Evolutionary conservation across 2,113 vertebrate species (phyloP).

Genomic region (Colossoma macropomum): DNA sequence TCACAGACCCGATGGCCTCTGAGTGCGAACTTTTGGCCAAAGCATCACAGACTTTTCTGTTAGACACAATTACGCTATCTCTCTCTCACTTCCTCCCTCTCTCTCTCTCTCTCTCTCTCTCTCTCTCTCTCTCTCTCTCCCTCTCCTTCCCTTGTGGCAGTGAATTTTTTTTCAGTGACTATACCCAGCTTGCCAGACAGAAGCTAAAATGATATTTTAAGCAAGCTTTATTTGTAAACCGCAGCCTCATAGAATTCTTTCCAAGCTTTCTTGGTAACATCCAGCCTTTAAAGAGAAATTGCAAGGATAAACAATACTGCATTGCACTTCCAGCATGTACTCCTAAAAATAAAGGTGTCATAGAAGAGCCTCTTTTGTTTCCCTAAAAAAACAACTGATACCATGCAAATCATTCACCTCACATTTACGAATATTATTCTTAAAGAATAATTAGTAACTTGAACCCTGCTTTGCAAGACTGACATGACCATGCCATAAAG

Average conservation of each 20-base stretch:
- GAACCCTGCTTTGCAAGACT: too few species aligned
- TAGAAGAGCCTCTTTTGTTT: too few species aligned
- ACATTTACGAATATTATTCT: too few species aligned
- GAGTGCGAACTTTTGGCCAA: slow-evolving; percentile 2
- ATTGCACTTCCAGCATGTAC: background rate
- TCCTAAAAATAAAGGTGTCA: background rate
- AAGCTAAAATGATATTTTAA: background rate
- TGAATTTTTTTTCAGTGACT: slow-evolving; percentile 4
- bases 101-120: too few species aligned
- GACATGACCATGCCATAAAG: too few species aligned
- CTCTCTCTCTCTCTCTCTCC: background rate
- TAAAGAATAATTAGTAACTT: too few species aligned
- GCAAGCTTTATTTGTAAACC: background rate
- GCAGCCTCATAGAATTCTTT: background rate
- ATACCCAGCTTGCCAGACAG: background rate
- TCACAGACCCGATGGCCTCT: background rate
- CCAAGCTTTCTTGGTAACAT: background rate
- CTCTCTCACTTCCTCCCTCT: background rate
- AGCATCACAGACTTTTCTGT: slow-evolving; percentile 22
- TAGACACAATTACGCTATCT: background rate
- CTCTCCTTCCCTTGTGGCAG: slow-evolving; percentile 14
- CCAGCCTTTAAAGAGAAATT: background rate
- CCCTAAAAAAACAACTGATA: too few species aligned
- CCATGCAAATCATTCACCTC: too few species aligned
- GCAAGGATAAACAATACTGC: too few species aligned